phyloP scores from a whole-genome alignment of 35 echinoderm and acorn worm genomes.

The Lytechinus variegatus region DNA sequence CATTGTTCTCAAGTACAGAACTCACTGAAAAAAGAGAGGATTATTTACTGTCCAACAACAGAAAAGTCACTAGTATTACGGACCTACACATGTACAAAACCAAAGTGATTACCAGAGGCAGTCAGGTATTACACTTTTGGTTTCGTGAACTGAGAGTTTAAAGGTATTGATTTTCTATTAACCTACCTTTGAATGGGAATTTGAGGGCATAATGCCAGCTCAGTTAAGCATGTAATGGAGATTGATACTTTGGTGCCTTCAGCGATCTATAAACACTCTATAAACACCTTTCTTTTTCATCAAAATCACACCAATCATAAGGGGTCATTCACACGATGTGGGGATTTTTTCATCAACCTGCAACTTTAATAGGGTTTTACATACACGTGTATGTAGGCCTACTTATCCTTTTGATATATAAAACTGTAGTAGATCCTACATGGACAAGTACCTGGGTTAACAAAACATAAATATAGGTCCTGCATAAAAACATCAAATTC shows the following conservation, averaged over 20 bases:
- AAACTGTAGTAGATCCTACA: too few relatives aligned
- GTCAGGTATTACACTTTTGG: not conserved
- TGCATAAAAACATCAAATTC: too few relatives aligned
- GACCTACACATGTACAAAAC: not conserved
- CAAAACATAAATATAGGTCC: too few relatives aligned
- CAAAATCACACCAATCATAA: not conserved
- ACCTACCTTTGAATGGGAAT: not conserved
- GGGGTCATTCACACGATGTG: not conserved
- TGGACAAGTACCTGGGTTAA: too few relatives aligned
- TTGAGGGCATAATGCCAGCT: not conserved
- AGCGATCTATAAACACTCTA: not conserved
- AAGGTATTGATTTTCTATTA: conserved; percentile 3
- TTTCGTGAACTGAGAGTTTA: not conserved
- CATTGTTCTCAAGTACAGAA: not conserved
- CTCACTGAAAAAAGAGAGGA: not conserved
- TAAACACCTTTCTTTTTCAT: not conserved
- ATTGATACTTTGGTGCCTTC: not conserved
- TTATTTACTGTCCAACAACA: not conserved
- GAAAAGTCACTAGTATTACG: not conserved
- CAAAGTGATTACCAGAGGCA: not conserved
- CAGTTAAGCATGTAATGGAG: not conserved
- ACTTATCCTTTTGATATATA: too few relatives aligned
- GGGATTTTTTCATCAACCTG: too few relatives aligned
- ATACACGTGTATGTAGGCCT: too few relatives aligned
- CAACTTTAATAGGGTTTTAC: too few relatives aligned